Evolutionary conservation across 2,113 vertebrate species (phyloP).

Genomic region (Pyrgilauda ruficollis): DNA sequence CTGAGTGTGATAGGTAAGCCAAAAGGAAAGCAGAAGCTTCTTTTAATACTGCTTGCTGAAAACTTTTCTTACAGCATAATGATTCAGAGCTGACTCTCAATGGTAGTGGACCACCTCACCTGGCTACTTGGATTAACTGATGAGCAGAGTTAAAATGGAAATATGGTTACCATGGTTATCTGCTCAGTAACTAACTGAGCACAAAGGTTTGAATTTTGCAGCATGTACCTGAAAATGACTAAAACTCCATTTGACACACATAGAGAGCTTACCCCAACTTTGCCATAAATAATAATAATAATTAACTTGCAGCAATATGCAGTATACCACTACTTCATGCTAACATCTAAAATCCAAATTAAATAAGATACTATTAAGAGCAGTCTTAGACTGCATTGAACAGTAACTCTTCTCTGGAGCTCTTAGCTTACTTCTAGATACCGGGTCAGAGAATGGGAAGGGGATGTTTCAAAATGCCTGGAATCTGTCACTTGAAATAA

Average conservation of each 20-base stretch:
- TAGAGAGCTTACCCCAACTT: not conserved
- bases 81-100: not conserved
- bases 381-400: not conserved
- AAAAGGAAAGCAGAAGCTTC: not conserved
- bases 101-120: not conserved
- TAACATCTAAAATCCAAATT: not conserved
- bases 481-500: not conserved
- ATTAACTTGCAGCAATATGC: not conserved
- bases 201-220: not conserved
- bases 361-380: not conserved
- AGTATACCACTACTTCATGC: not conserved
- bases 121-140: not conserved
- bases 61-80: not conserved
- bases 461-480: not conserved
- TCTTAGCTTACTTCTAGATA: not conserved
- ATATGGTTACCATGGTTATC: not conserved
- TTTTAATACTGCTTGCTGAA: not conserved
- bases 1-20: not conserved
- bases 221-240: not conserved
- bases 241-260: rapidly evolving
- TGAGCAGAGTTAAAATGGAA: not conserved
- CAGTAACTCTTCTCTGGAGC: not conserved
- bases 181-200: not conserved
- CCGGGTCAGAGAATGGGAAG: not conserved
- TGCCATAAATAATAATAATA: not conserved